Base-by-base conservation (phyloP, 2,888 invertebrate species). In the Catocala nupta region DNA sequence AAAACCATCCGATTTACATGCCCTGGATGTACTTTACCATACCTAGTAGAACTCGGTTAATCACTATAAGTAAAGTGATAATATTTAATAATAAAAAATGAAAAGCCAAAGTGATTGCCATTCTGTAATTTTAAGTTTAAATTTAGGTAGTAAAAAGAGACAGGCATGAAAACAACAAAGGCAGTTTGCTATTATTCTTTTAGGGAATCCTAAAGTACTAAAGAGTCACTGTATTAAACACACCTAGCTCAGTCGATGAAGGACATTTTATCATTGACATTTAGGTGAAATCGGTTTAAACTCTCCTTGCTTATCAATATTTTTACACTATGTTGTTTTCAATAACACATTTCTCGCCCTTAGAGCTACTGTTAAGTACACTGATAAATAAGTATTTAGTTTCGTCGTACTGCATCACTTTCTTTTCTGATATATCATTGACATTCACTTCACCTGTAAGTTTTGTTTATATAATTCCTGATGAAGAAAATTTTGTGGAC, bases 361-460 rank as follows among this genome's bases (percentile, higher is more conserved):
- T 93, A 33, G 89, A 90, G 74, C 73, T 90, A 66, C 79, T 94
- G n/a, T 25, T 93, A 45, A 83, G 88, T 54, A 78, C 71, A 36
- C 81, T 94, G 57, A 68, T 89, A n/a, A 71, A 81, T 45, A 72
- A 85, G 51, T 91, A 89, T 77, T 75, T 94, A n/a, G 63, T 67
- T 49, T 68, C 80, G 42, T 85, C 91, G 9, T 86, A 85, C 55
- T 94, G 94, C 64, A 45, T 93, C n/a, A 83, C 89, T 1, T 56
- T 92, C 34, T 78, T 93, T 59, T 82, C 90, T 12, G 89, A 93
- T 42, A 67, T 70, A 43, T 67, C 81, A 13, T 60, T 90, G 7
- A 67, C 80, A 33, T 74, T 88, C 13, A 65, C 65, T 33, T 63
- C 79, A 8, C 66, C 83, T 36, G 66, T 68, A 25, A 81, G 73